Conservation (phyloP, 1,140 invertebrate genomes). For the Drosophila virilis region DNA sequence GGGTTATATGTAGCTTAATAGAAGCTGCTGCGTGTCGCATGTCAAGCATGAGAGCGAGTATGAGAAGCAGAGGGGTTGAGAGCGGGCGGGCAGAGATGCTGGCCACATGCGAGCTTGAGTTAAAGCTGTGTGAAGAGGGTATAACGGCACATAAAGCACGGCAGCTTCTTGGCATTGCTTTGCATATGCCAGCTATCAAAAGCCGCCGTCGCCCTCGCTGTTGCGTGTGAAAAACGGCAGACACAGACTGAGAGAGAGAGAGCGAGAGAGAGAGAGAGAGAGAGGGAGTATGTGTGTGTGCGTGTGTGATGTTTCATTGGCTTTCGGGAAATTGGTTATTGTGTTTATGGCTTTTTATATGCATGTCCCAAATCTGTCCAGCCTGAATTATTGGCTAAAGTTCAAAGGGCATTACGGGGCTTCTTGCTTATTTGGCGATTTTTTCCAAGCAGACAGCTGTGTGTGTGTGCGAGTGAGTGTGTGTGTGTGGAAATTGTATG, state of each 20-base stretch:
- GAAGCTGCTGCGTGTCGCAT: slow-evolving; percentile 47
- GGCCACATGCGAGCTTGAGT: not conserved
- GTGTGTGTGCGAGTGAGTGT: not conserved
- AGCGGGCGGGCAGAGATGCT: not conserved
- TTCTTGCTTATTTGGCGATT: slow-evolving; percentile 43
- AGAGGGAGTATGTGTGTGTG: slow-evolving; percentile 2
- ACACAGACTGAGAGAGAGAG: not conserved
- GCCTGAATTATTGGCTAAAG: slow-evolving; percentile 72
- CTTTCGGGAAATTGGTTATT: slow-evolving; percentile 39
- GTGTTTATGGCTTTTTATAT: slow-evolving; percentile 57
- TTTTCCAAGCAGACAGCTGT: not conserved
- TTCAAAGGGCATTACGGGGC: slow-evolving; percentile 61
- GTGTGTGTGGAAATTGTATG: slow-evolving; percentile 9
- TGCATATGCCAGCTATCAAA: slow-evolving; percentile 22
- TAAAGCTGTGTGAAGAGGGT: slow-evolving; percentile 26
- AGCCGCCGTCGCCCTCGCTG: too few species aligned
- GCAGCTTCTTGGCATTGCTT: slow-evolving; percentile 48
- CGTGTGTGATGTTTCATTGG: not conserved
- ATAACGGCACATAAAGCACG: slow-evolving; percentile 46
- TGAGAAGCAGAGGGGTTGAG: not conserved
- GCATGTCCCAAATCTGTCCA: slow-evolving; percentile 57
- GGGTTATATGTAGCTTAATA: slow-evolving; percentile 40
- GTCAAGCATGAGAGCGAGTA: slow-evolving; percentile 25
- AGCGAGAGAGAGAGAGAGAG: not conserved
- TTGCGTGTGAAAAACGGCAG: slow-evolving; percentile 15